phyloP scores from a whole-genome alignment of 64 coral and sea anemone species.

The Pachyseris speciosa region DNA sequence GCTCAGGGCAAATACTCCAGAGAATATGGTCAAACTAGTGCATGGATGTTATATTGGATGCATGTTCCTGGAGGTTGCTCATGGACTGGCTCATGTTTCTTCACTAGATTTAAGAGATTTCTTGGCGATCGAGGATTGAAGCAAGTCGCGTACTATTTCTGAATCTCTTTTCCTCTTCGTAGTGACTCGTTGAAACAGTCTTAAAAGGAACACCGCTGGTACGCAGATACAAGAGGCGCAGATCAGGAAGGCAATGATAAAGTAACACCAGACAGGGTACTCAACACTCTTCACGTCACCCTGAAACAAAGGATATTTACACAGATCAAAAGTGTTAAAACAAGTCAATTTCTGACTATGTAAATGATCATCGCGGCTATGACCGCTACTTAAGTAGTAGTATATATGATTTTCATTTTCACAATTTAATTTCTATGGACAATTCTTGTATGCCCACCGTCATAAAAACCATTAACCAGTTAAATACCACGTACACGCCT shows the following conservation, averaged over 20 bases:
- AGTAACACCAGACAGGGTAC: constrained; percentile 55
- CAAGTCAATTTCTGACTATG: too few species aligned
- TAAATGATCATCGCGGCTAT: too few species aligned
- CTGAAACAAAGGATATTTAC: constrained; percentile 42
- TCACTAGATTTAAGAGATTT: background rate
- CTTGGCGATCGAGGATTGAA: background rate
- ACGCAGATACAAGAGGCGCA: constrained; percentile 67
- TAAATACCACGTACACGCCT: too few species aligned
- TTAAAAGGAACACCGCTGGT: constrained; percentile 56
- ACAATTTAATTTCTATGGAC: too few species aligned
- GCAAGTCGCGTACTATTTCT: constrained; percentile 12
- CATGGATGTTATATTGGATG: background rate
- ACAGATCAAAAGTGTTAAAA: too few species aligned
- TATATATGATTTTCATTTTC: too few species aligned
- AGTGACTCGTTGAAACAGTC: constrained; percentile 12
- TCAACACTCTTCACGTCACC: constrained; percentile 3
- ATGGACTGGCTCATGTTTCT: background rate
- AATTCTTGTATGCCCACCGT: too few species aligned
- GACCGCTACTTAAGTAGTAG: too few species aligned
- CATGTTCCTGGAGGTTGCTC: background rate
- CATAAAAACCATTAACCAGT: too few species aligned
- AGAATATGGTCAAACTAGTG: too few species aligned
- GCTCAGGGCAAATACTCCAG: too few species aligned
- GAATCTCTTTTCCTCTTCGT: constrained; percentile 2
- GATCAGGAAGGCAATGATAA: constrained; percentile 61